Conservation (phyloP, 2,113 vertebrate species). For the Platysternon megacephalum region DNA sequence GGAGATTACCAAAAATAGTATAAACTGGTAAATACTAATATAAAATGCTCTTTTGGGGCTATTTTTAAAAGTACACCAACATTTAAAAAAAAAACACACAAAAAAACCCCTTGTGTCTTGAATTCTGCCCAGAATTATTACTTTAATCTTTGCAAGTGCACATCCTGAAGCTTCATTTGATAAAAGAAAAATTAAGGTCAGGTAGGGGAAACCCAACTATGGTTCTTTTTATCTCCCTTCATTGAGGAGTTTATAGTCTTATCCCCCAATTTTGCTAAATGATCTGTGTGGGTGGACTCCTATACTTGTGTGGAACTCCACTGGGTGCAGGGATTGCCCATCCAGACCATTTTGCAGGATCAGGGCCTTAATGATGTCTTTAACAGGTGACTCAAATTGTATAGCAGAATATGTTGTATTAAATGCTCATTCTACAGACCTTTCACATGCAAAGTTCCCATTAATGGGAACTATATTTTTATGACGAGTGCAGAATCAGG, state of each 20-base stretch:
- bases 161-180: not conserved
- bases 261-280: fast-evolving
- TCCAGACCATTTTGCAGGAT: not conserved
- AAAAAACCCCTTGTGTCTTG: too few relatives aligned
- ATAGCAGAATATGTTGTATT: fast-evolving
- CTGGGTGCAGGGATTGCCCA: fast-evolving
- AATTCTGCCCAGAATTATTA: not conserved
- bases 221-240: not conserved
- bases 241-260: fast-evolving
- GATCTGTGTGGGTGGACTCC: fast-evolving
- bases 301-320: not conserved
- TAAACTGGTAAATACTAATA: not conserved
- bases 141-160: not conserved
- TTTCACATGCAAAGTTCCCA: fast-evolving
- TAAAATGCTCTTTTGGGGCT: not conserved
- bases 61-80: not conserved
- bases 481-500: not conserved
- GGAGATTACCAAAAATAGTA: not conserved
- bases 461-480: not conserved
- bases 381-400: not conserved
- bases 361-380: not conserved
- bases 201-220: not conserved
- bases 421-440: not conserved
- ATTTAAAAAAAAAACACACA: too few relatives aligned
- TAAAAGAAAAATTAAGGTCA: not conserved